Evolutionary conservation across 2,113 vertebrate genomes (phyloP).

Genomic region (Anoplopoma fimbria): DNA sequence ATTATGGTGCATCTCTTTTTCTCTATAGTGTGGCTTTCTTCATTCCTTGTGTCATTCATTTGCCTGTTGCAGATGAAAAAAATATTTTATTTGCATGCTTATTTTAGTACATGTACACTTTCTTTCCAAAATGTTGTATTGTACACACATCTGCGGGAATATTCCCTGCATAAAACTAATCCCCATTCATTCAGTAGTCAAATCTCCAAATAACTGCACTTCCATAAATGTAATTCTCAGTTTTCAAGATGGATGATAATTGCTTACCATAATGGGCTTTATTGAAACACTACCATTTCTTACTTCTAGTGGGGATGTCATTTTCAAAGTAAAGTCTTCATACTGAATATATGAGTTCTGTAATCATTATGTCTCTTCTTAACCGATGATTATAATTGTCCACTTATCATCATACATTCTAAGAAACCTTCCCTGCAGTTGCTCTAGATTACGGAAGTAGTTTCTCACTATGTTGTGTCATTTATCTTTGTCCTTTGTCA

Average conservation of each 20-base stretch:
- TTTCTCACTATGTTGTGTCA: neutral
- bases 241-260: constrained; percentile 20
- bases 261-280: constrained; percentile 17
- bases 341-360: neutral
- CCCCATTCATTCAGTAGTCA: neutral
- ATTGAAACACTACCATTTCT: constrained; percentile 9
- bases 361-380: neutral
- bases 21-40: neutral
- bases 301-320: neutral
- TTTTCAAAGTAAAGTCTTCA: constrained; percentile 11
- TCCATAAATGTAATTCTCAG: neutral
- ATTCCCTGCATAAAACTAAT: neutral
- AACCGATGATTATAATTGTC: neutral
- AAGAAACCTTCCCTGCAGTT: neutral
- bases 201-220: neutral
- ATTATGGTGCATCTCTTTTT: too few relatives aligned
- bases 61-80: constrained; percentile 1
- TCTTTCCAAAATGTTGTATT: neutral
- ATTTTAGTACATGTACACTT: constrained; percentile 12
- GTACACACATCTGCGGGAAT: neutral
- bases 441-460: neutral
- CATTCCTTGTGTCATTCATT: neutral
- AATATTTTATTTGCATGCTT: neutral
- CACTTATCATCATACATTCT: neutral
- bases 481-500: neutral